phyloP scores from a whole-genome alignment of 2,797 vertebrate genomes.

The Choloepus didactylus region DNA sequence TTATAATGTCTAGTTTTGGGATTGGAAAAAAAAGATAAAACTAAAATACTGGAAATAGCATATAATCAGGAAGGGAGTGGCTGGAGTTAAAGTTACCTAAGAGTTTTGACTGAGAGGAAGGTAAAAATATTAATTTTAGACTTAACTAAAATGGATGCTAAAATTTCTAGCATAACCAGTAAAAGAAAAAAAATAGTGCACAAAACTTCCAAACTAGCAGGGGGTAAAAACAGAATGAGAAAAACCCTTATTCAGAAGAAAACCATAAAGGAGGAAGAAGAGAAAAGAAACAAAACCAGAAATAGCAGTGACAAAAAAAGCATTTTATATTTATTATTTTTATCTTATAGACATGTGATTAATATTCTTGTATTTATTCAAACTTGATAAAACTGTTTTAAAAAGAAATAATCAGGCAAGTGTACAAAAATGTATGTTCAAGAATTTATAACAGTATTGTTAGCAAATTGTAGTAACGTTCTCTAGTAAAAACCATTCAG shows the following conservation, averaged over 20 bases:
- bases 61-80: background rate
- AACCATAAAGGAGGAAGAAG: background rate
- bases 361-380: background rate
- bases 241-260: background rate
- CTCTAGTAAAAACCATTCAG: background rate
- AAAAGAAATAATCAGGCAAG: background rate
- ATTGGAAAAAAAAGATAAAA: background rate
- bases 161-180: background rate
- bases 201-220: background rate
- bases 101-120: background rate
- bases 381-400: background rate
- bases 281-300: background rate
- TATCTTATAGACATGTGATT: background rate
- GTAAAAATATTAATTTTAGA: background rate
- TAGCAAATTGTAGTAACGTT: background rate
- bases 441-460: background rate
- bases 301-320: background rate
- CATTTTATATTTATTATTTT: background rate
- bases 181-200: background rate
- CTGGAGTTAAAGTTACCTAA: background rate
- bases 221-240: background rate
- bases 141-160: constrained; percentile 14
- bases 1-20: background rate
- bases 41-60: background rate
- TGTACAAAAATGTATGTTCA: background rate